Evolutionary conservation across 2,113 vertebrate genomes (phyloP).

Genomic region (Noctilio leporinus): DNA sequence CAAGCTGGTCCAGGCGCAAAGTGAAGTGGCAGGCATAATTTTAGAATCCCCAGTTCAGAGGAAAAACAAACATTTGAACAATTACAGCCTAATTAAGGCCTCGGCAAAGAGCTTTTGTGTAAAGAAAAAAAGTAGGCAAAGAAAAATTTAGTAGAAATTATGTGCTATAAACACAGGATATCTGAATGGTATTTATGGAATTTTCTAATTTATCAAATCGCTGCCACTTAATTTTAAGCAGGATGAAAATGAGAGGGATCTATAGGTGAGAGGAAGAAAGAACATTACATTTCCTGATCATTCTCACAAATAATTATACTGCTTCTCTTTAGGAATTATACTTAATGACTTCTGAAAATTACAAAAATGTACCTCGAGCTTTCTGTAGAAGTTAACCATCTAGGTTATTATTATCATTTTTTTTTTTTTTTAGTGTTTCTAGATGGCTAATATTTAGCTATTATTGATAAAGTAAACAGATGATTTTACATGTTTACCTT

Average conservation of each 20-base stretch:
- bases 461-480: not conserved
- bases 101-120: not conserved
- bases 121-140: not conserved
- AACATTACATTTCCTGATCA: not conserved
- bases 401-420: not conserved
- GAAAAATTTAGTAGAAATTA: not conserved
- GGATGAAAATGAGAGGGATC: not conserved
- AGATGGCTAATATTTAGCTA: not conserved
- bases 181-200: not conserved
- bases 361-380: not conserved
- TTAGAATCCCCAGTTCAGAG: not conserved
- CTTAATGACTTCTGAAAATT: not conserved
- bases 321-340: not conserved
- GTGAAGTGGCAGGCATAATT: not conserved
- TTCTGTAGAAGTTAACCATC: not conserved
- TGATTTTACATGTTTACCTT: not conserved
- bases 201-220: not conserved
- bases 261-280: not conserved
- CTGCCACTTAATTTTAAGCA: not conserved
- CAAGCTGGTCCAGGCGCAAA: not conserved
- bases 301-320: not conserved
- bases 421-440: too few relatives aligned
- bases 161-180: not conserved
- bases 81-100: constrained; percentile 9
- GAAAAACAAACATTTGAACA: not conserved